These are phyloP conservation scores for Cylloceria caligata DNA, from an alignment of 2,888 invertebrate genomes.

Conservation along the genomic window DNA sequence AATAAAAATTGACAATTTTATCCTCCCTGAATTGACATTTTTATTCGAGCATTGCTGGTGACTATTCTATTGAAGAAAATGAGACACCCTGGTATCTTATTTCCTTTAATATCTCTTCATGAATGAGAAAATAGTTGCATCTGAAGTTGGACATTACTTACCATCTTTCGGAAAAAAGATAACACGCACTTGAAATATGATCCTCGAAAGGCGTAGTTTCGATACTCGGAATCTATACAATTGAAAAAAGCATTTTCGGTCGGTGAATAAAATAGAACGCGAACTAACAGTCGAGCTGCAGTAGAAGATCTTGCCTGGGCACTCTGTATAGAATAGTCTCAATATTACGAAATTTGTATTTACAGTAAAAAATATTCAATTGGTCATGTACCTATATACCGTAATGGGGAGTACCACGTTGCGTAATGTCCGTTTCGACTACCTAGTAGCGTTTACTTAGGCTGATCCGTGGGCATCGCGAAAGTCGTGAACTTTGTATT, in stretches of 20 bases:
- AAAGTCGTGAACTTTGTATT: slow-evolving; percentile 74
- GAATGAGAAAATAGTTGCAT: not conserved
- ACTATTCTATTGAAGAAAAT: too few species aligned
- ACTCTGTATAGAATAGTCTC: slow-evolving; percentile 82
- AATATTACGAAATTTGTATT: slow-evolving; percentile 83
- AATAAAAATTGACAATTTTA: too few species aligned
- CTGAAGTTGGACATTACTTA: slow-evolving; percentile 29
- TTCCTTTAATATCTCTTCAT: too few species aligned
- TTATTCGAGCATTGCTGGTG: too few species aligned
- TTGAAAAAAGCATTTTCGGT: not conserved
- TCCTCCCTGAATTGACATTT: too few species aligned
- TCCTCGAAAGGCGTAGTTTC: not conserved
- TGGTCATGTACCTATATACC: slow-evolving; percentile 82
- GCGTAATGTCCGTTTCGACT: slow-evolving; percentile 81
- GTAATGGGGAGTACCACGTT: slow-evolving; percentile 81
- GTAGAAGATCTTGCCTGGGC: slow-evolving; percentile 67
- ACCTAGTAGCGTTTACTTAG: slow-evolving; percentile 79
- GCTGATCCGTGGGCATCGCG: slow-evolving; percentile 78
- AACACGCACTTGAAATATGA: not conserved
- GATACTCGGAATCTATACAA: not conserved
- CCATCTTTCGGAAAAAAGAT: slow-evolving; percentile 12
- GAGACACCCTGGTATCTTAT: too few species aligned
- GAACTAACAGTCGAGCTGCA: not conserved
- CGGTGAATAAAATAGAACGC: not conserved
- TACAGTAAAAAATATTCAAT: slow-evolving; percentile 84